These are phyloP conservation scores for Noctua janthina DNA, from an alignment of 2,888 invertebrate species.

Conservation along the genomic window DNA sequence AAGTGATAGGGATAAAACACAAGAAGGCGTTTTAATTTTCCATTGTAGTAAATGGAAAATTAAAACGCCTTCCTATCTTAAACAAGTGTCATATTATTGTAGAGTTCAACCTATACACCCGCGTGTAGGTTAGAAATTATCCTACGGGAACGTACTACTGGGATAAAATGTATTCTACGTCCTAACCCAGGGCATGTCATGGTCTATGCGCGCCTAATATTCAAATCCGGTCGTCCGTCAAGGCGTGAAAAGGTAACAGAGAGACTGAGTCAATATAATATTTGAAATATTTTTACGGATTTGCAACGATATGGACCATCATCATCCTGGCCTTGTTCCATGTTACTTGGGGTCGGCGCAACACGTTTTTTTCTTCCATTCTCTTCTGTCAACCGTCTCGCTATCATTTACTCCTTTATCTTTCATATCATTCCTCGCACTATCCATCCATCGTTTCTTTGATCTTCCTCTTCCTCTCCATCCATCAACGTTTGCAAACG, in stretches of 20 bases:
- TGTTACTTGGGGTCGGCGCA: no score
- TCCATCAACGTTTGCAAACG: no score
- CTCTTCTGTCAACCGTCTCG: no score
- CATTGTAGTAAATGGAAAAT: neutral
- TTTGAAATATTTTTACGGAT: neutral
- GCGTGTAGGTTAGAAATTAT: neutral
- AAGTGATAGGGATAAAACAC: neutral
- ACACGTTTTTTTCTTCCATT: no score
- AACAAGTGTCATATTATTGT: neutral
- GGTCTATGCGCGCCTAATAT: neutral
- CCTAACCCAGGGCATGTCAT: neutral
- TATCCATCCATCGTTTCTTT: no score
- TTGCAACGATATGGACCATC: no score
- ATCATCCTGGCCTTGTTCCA: no score
- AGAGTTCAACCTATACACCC: neutral
- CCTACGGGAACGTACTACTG: neutral
- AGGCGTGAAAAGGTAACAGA: neutral
- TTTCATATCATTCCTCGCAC: no score
- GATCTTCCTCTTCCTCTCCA: no score
- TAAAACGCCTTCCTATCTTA: neutral
- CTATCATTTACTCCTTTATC: no score
- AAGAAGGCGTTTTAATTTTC: neutral
- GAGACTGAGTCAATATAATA: neutral
- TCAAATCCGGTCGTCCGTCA: neutral
- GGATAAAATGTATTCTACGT: neutral